Base-by-base conservation (phyloP, 1,140 invertebrate genomes). In the Monochamus saltuarius region DNA sequence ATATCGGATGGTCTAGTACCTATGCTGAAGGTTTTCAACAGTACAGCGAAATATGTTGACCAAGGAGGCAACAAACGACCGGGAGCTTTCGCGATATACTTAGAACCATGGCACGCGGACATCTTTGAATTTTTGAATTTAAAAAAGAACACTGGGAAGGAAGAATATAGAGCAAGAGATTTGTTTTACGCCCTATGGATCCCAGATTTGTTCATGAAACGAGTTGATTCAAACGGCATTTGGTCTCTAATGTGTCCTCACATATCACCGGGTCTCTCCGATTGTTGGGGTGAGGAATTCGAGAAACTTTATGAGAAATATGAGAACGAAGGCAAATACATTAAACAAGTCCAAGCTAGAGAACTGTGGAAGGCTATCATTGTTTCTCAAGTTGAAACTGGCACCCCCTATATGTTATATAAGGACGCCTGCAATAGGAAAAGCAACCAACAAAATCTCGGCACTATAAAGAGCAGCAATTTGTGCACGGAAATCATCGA, bases 21-120 rank as follows among this genome's bases (percentile, higher is more conserved):
- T 0, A 98, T 99, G 94, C 79, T 99, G 7, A 78, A 94, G 67
- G 95, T 99, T 0, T 99, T 89, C 72, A 99, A 99, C 74, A 95
- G 96, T 72, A 95, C 95, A 35, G 95, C 95, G 0, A 82, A 93
- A 65, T 99, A 99, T 81, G 96, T 99, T 0, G 95, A 99, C 79
- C 97, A 99, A 81, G 96, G 97, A 35, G 97, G 96, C 19, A 98
- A 98, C 72, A 99, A 99, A 79, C 81, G 96, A 64, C 95, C 97
- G 11, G 96, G 97, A 35, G 95, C 97, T n/a, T 98, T 98, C 83
- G 95, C 97, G 11, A 89, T 99, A 59, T 99, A 99, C 73, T 73
- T 99, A 16, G 98, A 99, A 77, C 97, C 98, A 1, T 99, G 98
- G 98, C 98, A 99, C 81, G 88, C 95, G 0, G 97, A 99, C 78